Evolutionary conservation across 2,797 vertebrate genomes (phyloP).

Genomic region (Hafferia zeledoni): DNA sequence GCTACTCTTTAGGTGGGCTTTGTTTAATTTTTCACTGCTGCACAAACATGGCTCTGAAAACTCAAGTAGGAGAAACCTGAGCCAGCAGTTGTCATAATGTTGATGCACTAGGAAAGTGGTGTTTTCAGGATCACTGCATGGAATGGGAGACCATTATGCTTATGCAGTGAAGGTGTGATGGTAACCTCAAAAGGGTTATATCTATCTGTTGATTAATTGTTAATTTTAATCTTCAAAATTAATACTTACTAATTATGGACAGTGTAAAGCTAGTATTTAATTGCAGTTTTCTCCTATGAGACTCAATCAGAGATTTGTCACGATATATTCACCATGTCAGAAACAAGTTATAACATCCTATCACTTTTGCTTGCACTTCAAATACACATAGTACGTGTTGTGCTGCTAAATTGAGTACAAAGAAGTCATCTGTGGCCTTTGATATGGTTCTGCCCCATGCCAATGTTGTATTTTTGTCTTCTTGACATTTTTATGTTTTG

Average conservation of each 20-base stretch:
- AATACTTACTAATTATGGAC: not conserved
- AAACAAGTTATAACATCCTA: not conserved
- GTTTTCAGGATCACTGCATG: not conserved
- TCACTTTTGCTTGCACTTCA: not conserved
- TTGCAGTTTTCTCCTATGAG: not conserved
- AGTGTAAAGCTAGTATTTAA: not conserved
- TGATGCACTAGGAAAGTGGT: not conserved
- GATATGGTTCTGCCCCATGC: not conserved
- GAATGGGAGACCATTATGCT: not conserved
- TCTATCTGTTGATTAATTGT: not conserved
- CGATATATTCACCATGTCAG: not conserved
- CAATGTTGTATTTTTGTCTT: not conserved
- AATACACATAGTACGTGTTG: not conserved
- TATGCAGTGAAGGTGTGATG: not conserved
- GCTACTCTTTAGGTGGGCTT: not conserved
- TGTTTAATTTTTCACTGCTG: not conserved
- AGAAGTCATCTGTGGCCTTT: not conserved
- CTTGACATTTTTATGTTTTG: not conserved
- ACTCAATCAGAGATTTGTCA: not conserved
- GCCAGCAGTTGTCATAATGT: not conserved
- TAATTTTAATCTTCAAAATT: not conserved
- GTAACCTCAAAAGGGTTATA: not conserved
- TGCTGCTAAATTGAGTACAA: not conserved
- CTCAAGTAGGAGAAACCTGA: not conserved
- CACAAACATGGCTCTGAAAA: not conserved